Base-by-base conservation (phyloP, 2,888 invertebrate genomes). In the Epirrhoe tristata region DNA sequence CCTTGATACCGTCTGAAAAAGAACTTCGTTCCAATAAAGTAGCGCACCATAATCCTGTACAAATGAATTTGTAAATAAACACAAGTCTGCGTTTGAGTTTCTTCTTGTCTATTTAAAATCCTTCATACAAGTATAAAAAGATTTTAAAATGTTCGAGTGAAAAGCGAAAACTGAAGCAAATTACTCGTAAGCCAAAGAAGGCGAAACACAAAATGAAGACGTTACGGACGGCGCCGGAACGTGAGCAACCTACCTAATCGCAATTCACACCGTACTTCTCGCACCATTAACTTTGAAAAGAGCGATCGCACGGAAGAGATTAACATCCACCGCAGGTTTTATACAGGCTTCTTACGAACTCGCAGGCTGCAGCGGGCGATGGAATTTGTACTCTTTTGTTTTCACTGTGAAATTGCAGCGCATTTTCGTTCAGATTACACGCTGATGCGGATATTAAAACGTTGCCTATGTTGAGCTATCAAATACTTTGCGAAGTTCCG, bases 261-360 rank as follows among this genome's bases (percentile, higher is more conserved):
- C 86, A 84, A 84, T 87, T 88, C 85, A 81, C 89, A 83, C 85
- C 84, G 82, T 81, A 82, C 82, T 85, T 84, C 79, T 81, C 90
- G 85, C 87, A 82, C 90, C 92, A 93, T 92, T 92, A 91, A 88
- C 87, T 85, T 81, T 83, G 85, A 89, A 91, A 85, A 86, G 85
- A 85, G 89, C 91, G 90, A 91, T 91, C 91, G 90, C 81, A 88
- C 82, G 90, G 91, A 91, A 92, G 89, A 92, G 92, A 92, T 92
- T 91, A 90, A 89, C 87, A 86, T 87, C 87, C 88, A 88, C 81
- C 85, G 88, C 88, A 82, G 84, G 81, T 78, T 83, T 81, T 79
- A 84, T 79, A 79, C 79, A 77, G 77, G 74, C 81, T 77, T 76
- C 80, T 79, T 80, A 78, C 78, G 80, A 67, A 78, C 78, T 73